Evolutionary conservation across 2,888 invertebrate genomes (phyloP).

Genomic region (Chelonus formosanus): DNA sequence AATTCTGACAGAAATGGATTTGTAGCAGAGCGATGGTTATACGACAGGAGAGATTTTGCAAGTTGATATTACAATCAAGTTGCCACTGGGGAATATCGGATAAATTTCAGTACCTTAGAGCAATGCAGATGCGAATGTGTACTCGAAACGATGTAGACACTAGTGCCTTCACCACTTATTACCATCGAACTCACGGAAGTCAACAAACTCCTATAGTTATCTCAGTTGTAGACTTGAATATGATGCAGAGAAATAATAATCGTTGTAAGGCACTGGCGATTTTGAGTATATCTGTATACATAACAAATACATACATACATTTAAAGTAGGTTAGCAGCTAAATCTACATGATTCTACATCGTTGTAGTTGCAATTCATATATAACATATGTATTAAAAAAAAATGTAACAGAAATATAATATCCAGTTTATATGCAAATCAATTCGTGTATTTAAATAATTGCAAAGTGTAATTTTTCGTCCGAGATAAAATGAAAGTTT

Average conservation of each 20-base stretch:
- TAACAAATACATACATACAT: too few relatives aligned
- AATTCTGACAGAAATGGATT: slow-evolving; percentile 7
- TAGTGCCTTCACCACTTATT: slow-evolving; percentile 5
- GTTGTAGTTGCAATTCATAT: too few relatives aligned
- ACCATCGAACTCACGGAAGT: slow-evolving; percentile 37
- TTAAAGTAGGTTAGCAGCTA: too few relatives aligned
- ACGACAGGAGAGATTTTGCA: slow-evolving; percentile 18
- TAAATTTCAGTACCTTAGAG: slow-evolving; percentile 20
- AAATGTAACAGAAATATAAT: too few relatives aligned
- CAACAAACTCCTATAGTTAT: slow-evolving; percentile 39
- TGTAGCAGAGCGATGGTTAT: slow-evolving; percentile 3
- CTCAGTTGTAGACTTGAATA: slow-evolving; percentile 15
- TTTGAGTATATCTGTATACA: neutral
- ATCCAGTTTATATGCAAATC: too few relatives aligned
- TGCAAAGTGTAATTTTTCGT: too few relatives aligned
- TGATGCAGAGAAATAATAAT: slow-evolving; percentile 21
- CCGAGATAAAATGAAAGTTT: too few relatives aligned
- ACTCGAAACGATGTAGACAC: slow-evolving; percentile 2
- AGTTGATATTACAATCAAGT: slow-evolving; percentile 29
- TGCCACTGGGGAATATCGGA: slow-evolving; percentile 23
- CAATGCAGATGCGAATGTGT: slow-evolving; percentile 1
- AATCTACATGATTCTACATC: too few relatives aligned
- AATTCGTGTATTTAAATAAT: too few relatives aligned
- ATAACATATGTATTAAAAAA: too few relatives aligned
- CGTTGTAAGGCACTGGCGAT: slow-evolving; percentile 13